Conservation (phyloP, 2,113 vertebrate genomes). For the Gobio gobio region DNA sequence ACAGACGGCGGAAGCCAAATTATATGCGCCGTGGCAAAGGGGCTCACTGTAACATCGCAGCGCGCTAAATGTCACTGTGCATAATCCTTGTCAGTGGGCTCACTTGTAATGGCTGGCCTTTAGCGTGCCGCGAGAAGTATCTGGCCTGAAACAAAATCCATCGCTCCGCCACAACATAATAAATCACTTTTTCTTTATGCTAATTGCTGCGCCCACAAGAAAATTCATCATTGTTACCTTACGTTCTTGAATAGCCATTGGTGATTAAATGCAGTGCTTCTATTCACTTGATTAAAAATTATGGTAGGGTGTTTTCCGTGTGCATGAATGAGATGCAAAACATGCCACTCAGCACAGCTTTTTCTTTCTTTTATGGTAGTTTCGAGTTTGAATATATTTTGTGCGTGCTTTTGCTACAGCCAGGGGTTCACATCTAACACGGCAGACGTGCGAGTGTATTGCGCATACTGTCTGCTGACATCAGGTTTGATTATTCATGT, state of each 20-base stretch:
- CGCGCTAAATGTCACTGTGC: slow-evolving; percentile 35
- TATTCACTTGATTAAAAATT: slow-evolving; percentile 49
- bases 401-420: neutral
- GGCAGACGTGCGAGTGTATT: neutral
- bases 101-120: slow-evolving; percentile 25
- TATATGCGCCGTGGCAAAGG: slow-evolving; percentile 5
- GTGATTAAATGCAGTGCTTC: slow-evolving; percentile 46
- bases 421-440: neutral
- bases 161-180: slow-evolving; percentile 35
- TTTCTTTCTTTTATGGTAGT: neutral
- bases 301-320: slow-evolving; percentile 11
- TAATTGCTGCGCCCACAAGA: slow-evolving; percentile 35
- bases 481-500: slow-evolving; percentile 22
- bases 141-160: slow-evolving; percentile 33
- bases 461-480: neutral
- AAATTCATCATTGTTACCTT: slow-evolving; percentile 49
- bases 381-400: neutral
- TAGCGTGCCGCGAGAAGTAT: slow-evolving; percentile 3
- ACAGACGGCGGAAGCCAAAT: slow-evolving; percentile 5
- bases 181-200: slow-evolving; percentile 44
- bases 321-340: slow-evolving; percentile 4
- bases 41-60: slow-evolving; percentile 35
- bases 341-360: neutral
- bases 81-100: slow-evolving; percentile 25
- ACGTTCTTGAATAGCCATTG: slow-evolving; percentile 35